Base-by-base conservation (phyloP, 2,888 invertebrate genomes). In the Metellina segmentata region DNA sequence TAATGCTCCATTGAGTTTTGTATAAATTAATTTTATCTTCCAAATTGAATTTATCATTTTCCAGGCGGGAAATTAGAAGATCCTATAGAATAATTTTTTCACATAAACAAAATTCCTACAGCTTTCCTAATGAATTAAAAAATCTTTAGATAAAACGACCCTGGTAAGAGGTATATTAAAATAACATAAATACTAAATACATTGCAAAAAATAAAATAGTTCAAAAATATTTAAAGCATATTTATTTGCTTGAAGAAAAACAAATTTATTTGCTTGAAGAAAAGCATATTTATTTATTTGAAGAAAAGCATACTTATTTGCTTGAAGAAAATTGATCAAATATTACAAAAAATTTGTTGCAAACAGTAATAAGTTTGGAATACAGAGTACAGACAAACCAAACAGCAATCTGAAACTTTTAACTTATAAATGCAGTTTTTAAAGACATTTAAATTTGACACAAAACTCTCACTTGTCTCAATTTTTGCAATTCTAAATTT, bases 1-100 rank as follows among this genome's bases (percentile, higher is more conserved):
- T 92, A 34, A 92, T 92, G 53, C 89, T 61, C 78, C 92, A 89
- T 71, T 92, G 92, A 16, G 75, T 77, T 89, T 89, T 92, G 19
- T 89, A 89, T 13, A 81, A 75, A 70, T 85, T 81, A 19, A 92
- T 89, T 81, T 89, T 92, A 72, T 92, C 92, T 77, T 89, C 86
- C 51, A 92, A 51, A 11, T 89, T 85, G 77, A 74, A 82, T 70
- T 82, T 92, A 48, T 89, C 86, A 85, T 89, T 88, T 74, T 92
- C 92, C 9, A 89, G 72, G 1, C 89, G 81, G 9, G 77, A 86
- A 85, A 92, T 85, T 20, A 89, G 74, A 74, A 92, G 74, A 61
- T 92, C 92, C 92, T 92, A 11, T 34, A 7, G 51, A 20, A 86
- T 19, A 77, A 70, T 53, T 19, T 71, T n/a, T 11, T 71, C 69